Base-by-base conservation (phyloP, 2,113 vertebrate genomes). In the Oenanthe melanoleuca region DNA sequence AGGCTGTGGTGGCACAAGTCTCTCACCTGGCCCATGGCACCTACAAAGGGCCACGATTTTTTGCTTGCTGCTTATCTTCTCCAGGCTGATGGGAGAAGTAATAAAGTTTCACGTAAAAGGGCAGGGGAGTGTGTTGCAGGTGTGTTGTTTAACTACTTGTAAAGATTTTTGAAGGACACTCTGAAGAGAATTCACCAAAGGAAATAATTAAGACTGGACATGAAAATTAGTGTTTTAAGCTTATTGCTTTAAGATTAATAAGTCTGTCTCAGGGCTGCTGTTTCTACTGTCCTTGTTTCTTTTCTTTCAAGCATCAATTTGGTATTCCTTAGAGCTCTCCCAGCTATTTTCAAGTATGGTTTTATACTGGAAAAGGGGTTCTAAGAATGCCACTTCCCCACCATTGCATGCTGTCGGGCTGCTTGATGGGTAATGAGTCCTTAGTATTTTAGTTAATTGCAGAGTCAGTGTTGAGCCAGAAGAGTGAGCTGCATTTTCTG, bases 381-480 rank as follows among this genome's bases (percentile, higher is more conserved):
- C 56, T 81, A 74, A 84, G 84, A 93, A 37, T 71, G 61, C n/a
- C 56, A 7, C 15, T 83, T 86, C 15, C 34, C n/a, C 49, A 31
- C 38, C 50, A 8, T 23, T 3, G 3, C 40, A 3, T 47, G 22
- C 25, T 90, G 33, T 80, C 1, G 0, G 60, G 24, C 19, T 80
- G 33, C 61, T 53, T 57, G 80, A 24, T 78, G 42, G 42, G n/a
- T 56, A 85, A 31, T 49, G 67, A 89, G n/a, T 53, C 28, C 50
- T 49, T 95, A 63, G 56, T 91, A 84, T 87, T 95, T 79, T 25
- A 37, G 49, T 81, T 95, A 87, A 92, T 85, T 92, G 61, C 42
- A 45, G 73, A 79, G 80, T 92, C 70, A 53, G 11, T 81, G 34
- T 18, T 31, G 53, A 56, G 49, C 86, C 4, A 5, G 72, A 71